Base-by-base conservation (phyloP, 1,140 invertebrate genomes). In the Ctenoplectra terminalis region DNA sequence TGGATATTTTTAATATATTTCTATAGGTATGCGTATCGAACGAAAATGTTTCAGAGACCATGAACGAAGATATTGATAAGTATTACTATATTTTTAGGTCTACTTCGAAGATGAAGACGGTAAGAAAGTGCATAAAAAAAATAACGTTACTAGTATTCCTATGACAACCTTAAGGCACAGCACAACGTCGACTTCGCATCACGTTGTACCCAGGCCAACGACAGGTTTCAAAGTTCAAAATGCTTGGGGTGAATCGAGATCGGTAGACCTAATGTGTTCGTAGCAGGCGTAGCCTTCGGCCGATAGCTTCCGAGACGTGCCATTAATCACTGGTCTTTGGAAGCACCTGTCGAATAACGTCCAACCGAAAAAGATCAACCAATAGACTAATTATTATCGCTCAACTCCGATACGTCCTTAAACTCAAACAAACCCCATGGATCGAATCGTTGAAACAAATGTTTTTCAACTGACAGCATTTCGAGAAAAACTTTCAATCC, bases 311-410 rank as follows among this genome's bases (percentile, higher is more conserved):
- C 87, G 86, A 4, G 91, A 93, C 75, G 91, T 93, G 60, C 92
- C 92, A 17, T 88, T 93, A n/a, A 92, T 93, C 64, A 92, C 91
- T 13, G 90, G 87, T 34, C 87, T 92, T 43, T 92, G 92, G 92
- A 91, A 90, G 81, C 91, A 91, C 48, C 69, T 92, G n/a, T 90
- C 92, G 66, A 88, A 86, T 48, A 89, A 75, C 72, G 86, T 85
- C 78, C 86, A 81, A 75, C 70, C 82, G 20, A 87, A 78, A 40
- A 87, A 87, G 34, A 61, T 67, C 60, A 84, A 84, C 69, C 66
- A 78, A 40, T 81, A 81, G 79, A 17, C 29, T 40, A 66, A 75
- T 58, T 31, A 40, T 60, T 37, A 23, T 74, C 50, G 60, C 7
- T 40, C 9, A 58, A 64, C 23, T 23, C 34, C 5, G 54, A 11